Percentiles rank a stretch among this genome's conserved stretches.
These are phyloP conservation scores for Salmo trutta DNA, from an alignment of 2,797 vertebrate genomes.

Conservation along the genomic window DNA sequence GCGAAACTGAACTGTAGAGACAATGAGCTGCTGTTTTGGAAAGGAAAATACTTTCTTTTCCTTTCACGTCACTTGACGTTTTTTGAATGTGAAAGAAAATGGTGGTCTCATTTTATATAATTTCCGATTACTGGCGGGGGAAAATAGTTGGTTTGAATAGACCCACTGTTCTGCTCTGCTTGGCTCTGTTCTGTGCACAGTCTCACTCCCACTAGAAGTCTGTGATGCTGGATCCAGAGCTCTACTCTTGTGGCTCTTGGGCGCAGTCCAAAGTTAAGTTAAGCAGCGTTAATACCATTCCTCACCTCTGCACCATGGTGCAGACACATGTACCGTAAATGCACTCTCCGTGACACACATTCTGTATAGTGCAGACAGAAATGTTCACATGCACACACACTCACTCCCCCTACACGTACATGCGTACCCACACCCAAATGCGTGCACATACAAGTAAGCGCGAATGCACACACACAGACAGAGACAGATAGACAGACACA, in stretches of 20 bases:
- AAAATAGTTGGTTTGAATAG: constrained; percentile 75
- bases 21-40: constrained; percentile 35
- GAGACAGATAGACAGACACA: too few relatives aligned
- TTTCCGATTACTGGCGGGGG: constrained; percentile 62
- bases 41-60: constrained; percentile 32
- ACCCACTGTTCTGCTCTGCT: constrained; percentile 73
- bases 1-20: constrained; percentile 2
- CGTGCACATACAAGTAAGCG: constrained; percentile 4
- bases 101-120: constrained; percentile 65
- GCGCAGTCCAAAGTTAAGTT: constrained; percentile 61
- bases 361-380: constrained; percentile 23
- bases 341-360: constrained; percentile 34
- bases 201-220: constrained; percentile 49
- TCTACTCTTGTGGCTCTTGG: constrained; percentile 68
- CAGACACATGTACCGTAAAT: constrained; percentile 48
- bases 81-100: constrained; percentile 37
- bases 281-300: constrained; percentile 35
- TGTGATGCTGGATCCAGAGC: constrained; percentile 57
- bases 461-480: not conserved
- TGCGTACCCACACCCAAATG: constrained; percentile 20
- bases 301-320: constrained; percentile 51
- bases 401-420: not conserved
- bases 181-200: constrained; percentile 51
- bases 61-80: constrained; percentile 28
- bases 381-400: constrained; percentile 11